Evolutionary conservation across 2,888 invertebrate species (phyloP).

Genomic region (Leistus spinibarbis): DNA sequence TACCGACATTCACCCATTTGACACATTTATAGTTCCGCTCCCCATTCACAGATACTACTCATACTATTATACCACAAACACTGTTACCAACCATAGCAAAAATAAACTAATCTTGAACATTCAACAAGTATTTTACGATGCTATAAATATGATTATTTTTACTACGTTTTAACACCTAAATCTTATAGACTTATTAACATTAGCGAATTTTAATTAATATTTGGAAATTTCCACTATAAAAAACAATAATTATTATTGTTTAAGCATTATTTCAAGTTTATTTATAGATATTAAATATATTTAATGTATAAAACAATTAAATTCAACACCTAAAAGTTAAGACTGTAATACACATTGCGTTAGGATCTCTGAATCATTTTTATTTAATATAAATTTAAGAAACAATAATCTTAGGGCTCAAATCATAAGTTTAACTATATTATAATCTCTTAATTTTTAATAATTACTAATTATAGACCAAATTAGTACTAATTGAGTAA

Average conservation of each 20-base stretch:
- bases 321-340: background rate
- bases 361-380: background rate
- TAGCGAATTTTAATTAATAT: background rate
- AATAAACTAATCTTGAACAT: too few relatives aligned
- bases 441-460: too few relatives aligned
- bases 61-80: background rate
- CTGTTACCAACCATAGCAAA: background rate
- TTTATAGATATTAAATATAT: background rate
- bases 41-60: background rate
- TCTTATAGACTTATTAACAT: too few relatives aligned
- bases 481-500: too few relatives aligned
- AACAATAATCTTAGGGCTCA: too few relatives aligned
- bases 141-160: too few relatives aligned
- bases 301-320: background rate
- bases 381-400: too few relatives aligned
- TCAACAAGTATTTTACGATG: too few relatives aligned
- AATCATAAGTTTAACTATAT: too few relatives aligned
- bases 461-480: too few relatives aligned
- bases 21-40: background rate
- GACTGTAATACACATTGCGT: background rate
- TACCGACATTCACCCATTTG: background rate
- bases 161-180: too few relatives aligned
- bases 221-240: background rate
- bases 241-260: background rate
- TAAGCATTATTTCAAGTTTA: background rate